Evolutionary conservation across 2,888 invertebrate genomes (phyloP), one percentile per base, ranked within the genome.

Genomic region (Timema podura): DNA sequence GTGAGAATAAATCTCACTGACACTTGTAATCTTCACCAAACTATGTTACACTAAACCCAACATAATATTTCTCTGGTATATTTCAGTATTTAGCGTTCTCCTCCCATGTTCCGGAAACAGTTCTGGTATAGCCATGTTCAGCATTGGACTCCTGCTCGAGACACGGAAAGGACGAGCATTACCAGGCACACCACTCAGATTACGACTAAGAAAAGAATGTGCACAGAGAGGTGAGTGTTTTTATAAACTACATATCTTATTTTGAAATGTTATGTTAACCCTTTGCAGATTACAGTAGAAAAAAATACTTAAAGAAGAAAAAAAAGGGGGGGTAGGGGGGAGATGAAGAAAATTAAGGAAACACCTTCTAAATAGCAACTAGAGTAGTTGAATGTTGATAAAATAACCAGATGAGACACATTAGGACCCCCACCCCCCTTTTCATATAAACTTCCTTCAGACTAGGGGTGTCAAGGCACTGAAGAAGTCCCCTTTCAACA

Each of bases 141-240:
- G 90, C 77, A 91, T 95, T 80, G 93, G 95, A 74, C 85, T 96
- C 76, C 86, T 91, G 77, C 91, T 96, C 78, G 90, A 92, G 82
- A 91, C 88, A 78, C 87, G 91, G 76, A 89, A 90, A 81, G 91
- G 91, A 74, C 87, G 88, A 80, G 89, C 92, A 74, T 83, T 95
- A 76, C 90, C 91, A 79, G 95, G 95, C 79, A 95, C 94, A 78
- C 95, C 95, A 73, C 84, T 96, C 77, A 87, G 93, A 78, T 86
- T 95, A 79, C 95, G 90, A 82, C 87, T 95, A 80, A 89, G 92
- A 83, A 95, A 95, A 88, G 95, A 95, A 87, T 96, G 95, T 86
- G 90, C 92, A 82, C 91, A 92, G 86, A 91, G 92, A 89, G 92
- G 93, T 92, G 89, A 89, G 89, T 89, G 86, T 61, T 10, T 13